Evolutionary conservation across 2,113 vertebrate species (phyloP).

Genomic region (Origma solitaria): DNA sequence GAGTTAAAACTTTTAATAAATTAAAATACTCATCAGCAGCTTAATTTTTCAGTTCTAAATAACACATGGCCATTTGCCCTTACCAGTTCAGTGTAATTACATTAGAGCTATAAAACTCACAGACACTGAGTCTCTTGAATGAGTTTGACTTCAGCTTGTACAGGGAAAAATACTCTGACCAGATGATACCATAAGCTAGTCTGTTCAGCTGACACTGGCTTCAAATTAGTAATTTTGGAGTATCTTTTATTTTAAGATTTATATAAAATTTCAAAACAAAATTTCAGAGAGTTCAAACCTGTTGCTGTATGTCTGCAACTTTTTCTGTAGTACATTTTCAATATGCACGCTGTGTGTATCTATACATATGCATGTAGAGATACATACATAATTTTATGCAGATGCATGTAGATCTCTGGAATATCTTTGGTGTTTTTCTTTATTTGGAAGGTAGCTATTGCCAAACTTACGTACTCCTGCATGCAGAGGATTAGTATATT

Average conservation of each 20-base stretch:
- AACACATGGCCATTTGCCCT: not conserved
- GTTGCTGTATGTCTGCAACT: not conserved
- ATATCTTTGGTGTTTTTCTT: not conserved
- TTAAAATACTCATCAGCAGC: not conserved
- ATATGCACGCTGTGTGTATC: fast-evolving
- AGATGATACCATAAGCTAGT: not conserved
- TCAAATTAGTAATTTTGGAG: not conserved
- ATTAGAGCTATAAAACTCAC: not conserved
- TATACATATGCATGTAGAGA: too few relatives aligned
- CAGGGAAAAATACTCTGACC: not conserved
- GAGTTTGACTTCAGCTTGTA: not conserved
- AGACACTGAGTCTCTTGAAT: not conserved
- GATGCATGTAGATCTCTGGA: not conserved
- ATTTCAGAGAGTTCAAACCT: not conserved
- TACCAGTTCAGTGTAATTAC: not conserved
- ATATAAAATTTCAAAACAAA: not conserved
- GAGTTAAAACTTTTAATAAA: not conserved
- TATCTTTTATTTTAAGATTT: not conserved
- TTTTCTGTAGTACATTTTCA: not conserved
- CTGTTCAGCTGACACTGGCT: not conserved
- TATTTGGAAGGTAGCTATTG: not conserved
- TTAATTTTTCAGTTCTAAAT: not conserved
- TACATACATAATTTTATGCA: not conserved
- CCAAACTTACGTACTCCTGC: not conserved
- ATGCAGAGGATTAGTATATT: not conserved